A percentile compares a stretch with the other conserved stretches of the same genome.
phyloP scores from a whole-genome alignment of 2,113 vertebrate genomes.

The Lophotis ruficrista region DNA sequence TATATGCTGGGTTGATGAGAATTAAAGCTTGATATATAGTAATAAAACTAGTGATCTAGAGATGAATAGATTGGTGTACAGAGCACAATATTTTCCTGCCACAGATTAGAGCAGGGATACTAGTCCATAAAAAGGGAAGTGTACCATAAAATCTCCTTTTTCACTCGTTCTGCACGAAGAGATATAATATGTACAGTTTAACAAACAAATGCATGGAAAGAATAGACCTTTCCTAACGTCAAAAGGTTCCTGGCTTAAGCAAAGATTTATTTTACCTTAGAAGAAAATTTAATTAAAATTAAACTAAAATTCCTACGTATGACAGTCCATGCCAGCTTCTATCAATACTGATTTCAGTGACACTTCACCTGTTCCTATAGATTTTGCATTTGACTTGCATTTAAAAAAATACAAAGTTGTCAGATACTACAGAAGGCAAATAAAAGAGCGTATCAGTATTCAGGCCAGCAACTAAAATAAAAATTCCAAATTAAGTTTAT shows the following conservation, averaged over 20 bases:
- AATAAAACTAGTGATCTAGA: conserved; percentile 73
- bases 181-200: background rate
- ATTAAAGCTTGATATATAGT: conserved; percentile 67
- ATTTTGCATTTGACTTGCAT: background rate
- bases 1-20: conserved; percentile 69
- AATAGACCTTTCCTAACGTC: background rate
- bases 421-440: background rate
- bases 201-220: background rate
- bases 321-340: background rate
- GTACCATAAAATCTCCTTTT: conserved; percentile 50
- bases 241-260: background rate
- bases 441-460: background rate
- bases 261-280: background rate
- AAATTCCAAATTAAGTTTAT: conserved; percentile 12
- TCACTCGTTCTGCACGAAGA: conserved; percentile 2
- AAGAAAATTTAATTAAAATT: background rate
- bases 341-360: background rate
- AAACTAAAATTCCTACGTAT: background rate
- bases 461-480: background rate
- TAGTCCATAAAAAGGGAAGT: conserved; percentile 69
- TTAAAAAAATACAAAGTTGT: background rate
- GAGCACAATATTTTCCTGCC: conserved; percentile 72
- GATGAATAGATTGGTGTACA: conserved; percentile 60
- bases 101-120: conserved; percentile 59
- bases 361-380: background rate